Percentiles rank a stretch among this genome's conserved stretches.
These are phyloP conservation scores for Eubasilissa splendida DNA, from an alignment of 2,888 invertebrate genomes.

Conservation along the genomic window DNA sequence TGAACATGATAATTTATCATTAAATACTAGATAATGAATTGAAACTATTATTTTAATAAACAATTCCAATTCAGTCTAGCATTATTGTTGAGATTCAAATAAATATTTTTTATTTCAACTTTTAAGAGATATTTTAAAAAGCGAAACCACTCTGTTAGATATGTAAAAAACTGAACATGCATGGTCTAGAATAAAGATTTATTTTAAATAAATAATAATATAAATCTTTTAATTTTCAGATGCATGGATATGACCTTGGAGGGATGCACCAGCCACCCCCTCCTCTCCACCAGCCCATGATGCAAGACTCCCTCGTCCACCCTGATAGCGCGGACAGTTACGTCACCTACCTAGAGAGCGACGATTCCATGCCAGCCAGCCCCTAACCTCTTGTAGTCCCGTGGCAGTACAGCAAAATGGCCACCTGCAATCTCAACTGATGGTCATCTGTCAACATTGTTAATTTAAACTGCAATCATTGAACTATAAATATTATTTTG, in stretches of 20 bases:
- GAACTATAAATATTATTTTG: not conserved
- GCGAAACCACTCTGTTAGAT: no score
- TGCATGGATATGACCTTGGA: slow-evolving; percentile 91
- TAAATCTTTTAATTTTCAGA: slow-evolving; percentile 71
- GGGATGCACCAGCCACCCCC: slow-evolving; percentile 74
- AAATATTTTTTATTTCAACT: no score
- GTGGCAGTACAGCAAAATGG: slow-evolving; percentile 56
- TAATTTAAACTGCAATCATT: not conserved
- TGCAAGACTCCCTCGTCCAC: slow-evolving; percentile 74
- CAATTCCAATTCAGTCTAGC: no score
- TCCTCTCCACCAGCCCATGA: slow-evolving; percentile 72
- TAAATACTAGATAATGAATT: no score
- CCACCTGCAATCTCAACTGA: slow-evolving; percentile 57
- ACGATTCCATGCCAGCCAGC: slow-evolving; percentile 83
- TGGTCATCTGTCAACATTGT: not conserved
- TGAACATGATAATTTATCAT: no score
- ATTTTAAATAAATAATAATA: no score
- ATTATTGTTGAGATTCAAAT: no score
- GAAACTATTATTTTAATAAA: no score
- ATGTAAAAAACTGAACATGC: slow-evolving; percentile 32
- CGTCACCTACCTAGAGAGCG: slow-evolving; percentile 94
- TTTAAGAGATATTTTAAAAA: no score
- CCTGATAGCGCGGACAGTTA: slow-evolving; percentile 90
- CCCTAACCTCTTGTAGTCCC: slow-evolving; percentile 71
- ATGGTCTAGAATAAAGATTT: no score